A percentile compares a stretch with the other conserved stretches of the same genome.
Conservation (phyloP, 2,888 invertebrate species). For the Xanthostigma xanthostigma region DNA sequence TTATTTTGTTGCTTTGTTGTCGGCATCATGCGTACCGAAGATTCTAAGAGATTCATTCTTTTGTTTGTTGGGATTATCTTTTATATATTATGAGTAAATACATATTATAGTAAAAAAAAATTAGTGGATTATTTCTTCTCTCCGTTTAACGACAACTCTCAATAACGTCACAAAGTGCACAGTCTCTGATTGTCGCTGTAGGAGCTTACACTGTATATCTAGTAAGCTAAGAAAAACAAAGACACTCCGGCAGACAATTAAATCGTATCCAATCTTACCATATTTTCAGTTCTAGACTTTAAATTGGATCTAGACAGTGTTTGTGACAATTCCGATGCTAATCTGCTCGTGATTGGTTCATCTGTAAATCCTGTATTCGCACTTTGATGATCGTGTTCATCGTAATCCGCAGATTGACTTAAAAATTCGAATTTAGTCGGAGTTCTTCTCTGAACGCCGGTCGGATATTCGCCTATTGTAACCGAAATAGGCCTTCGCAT, state of each 20-base stretch:
- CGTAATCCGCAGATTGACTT: constrained; percentile 28
- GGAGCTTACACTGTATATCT: too few relatives aligned
- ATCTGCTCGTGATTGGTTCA: constrained; percentile 43
- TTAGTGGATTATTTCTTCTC: too few relatives aligned
- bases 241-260: background rate
- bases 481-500: constrained; percentile 46
- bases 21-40: too few relatives aligned
- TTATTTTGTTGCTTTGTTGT: too few relatives aligned
- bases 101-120: too few relatives aligned
- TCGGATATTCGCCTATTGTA: constrained; percentile 53
- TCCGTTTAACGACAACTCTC: too few relatives aligned
- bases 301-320: constrained; percentile 65
- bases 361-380: constrained; percentile 12
- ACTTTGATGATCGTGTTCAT: constrained; percentile 19
- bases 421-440: constrained; percentile 62
- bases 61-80: too few relatives aligned
- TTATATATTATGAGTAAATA: too few relatives aligned
- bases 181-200: too few relatives aligned
- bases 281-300: constrained; percentile 51
- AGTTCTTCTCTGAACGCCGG: constrained; percentile 38
- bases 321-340: constrained; percentile 59
- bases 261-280: constrained; percentile 29
- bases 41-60: too few relatives aligned
- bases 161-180: too few relatives aligned
- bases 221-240: too few relatives aligned